phyloP scores from a whole-genome alignment of 2,797 vertebrate genomes.

The Buphagus erythrorhynchus region DNA sequence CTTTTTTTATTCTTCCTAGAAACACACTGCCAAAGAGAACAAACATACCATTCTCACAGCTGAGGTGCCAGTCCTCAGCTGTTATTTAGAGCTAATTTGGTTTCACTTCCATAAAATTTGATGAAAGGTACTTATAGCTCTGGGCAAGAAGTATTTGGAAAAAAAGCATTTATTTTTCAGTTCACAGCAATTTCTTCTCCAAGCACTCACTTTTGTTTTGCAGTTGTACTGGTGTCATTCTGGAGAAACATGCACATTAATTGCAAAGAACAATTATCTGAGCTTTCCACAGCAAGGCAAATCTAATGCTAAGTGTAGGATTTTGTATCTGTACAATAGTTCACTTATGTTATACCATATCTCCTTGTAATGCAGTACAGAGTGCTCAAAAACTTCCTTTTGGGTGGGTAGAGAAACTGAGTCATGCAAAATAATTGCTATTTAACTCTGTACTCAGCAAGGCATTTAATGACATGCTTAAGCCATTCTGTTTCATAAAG shows the following conservation, averaged over 20 bases:
- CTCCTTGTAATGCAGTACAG: not conserved
- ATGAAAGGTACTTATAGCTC: not conserved
- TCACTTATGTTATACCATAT: not conserved
- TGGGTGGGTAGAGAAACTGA: slow-evolving; percentile 29
- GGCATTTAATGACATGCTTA: not conserved
- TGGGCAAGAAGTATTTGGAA: not conserved
- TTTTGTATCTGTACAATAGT: not conserved
- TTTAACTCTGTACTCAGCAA: not conserved
- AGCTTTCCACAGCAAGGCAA: not conserved
- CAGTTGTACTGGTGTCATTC: not conserved
- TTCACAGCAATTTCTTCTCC: not conserved
- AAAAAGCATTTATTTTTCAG: not conserved
- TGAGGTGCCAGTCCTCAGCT: not conserved
- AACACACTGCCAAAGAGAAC: not conserved
- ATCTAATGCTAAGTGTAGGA: not conserved
- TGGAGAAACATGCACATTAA: not conserved
- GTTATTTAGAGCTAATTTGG: not conserved
- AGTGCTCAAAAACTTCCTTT: not conserved
- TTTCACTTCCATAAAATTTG: not conserved
- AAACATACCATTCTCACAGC: not conserved
- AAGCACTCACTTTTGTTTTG: not conserved
- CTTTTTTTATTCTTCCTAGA: not conserved
- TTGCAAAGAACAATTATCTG: not conserved
- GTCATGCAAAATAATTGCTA: not conserved
- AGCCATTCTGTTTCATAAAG: not conserved